Evolutionary conservation across 2,888 invertebrate species (phyloP), one percentile per base, ranked within the genome.

Genomic region (Caradrina clavipalpis): DNA sequence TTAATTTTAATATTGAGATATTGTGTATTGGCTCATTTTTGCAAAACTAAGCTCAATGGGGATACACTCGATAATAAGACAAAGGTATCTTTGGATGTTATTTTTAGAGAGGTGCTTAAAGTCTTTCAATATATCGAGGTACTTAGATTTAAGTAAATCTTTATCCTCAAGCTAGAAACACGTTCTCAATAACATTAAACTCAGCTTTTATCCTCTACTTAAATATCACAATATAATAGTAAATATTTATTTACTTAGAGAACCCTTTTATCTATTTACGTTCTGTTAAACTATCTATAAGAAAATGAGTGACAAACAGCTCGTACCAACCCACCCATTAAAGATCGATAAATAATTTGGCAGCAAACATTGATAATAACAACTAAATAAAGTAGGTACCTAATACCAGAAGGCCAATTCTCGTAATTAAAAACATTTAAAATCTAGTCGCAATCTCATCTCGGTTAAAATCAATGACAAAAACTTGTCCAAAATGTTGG

Each of bases 111-210:
- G 2, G 49, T 42, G 3, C 42, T 19, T 13, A 31, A 1, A 49
- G 7, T 50, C 21, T 42, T 31, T 17, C 47, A 63, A 73, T 58
- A 72, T 31, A 53, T 65, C 31, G 26, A 66, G 19, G 19, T 51
- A 17, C 45, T 15, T 45, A 49, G n/a, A 26, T 26, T 26, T 26
- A 47, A 17, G n/a, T 39, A 22, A 76, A 73, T 73, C 66, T 75
- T 67, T 45, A 75, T 67, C 58, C 54, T 22, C n/a, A n/a, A 72
- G 50, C 75, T 58, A 15, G 31, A 10, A 45, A 75, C 68, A 75
- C 57, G 68, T 75, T 45, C 49, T 35, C 54, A 55, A 75, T 68
- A 59, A 50, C 6, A 15, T 22, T 47, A 31, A 26, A 42, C 10
- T 22, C 19, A 31, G 19, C 0, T 0, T 22, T 21, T 69, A 55